Evolutionary conservation across 2,113 vertebrate species (phyloP).

Genomic region (Lagopus leucura): DNA sequence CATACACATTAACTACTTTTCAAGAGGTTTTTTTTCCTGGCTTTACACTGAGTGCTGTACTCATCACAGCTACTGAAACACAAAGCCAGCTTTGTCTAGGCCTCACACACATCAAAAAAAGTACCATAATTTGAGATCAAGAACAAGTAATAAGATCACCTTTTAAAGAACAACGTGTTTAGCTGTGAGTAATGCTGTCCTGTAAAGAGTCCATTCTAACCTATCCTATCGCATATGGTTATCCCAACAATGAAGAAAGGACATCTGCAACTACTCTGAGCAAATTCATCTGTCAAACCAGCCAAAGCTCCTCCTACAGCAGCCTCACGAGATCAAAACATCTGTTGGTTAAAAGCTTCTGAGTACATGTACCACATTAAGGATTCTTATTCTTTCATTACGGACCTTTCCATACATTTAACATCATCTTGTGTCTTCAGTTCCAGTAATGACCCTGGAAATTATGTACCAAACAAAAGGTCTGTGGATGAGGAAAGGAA

Average conservation of each 20-base stretch:
- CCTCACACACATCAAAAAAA: neutral
- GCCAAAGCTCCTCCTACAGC: neutral
- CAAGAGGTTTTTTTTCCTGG: neutral
- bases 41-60: neutral
- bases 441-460: neutral
- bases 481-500: conserved; percentile 72
- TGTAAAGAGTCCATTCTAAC: neutral
- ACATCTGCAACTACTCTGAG: conserved; percentile 16
- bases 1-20: neutral
- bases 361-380: neutral
- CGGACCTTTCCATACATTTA: neutral
- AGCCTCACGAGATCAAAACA: neutral
- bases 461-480: conserved; percentile 37
- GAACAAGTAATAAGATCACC: neutral
- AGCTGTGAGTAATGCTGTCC: neutral
- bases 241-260: neutral
- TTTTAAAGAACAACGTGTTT: conserved; percentile 4
- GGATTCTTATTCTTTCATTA: neutral
- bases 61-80: neutral
- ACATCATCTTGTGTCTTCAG: neutral
- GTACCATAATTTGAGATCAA: neutral
- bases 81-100: neutral
- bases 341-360: neutral
- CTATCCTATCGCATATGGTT: neutral
- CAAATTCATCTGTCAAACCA: neutral